Conservation (phyloP, 2,888 invertebrate species). For the Phymatocera aterrima region DNA sequence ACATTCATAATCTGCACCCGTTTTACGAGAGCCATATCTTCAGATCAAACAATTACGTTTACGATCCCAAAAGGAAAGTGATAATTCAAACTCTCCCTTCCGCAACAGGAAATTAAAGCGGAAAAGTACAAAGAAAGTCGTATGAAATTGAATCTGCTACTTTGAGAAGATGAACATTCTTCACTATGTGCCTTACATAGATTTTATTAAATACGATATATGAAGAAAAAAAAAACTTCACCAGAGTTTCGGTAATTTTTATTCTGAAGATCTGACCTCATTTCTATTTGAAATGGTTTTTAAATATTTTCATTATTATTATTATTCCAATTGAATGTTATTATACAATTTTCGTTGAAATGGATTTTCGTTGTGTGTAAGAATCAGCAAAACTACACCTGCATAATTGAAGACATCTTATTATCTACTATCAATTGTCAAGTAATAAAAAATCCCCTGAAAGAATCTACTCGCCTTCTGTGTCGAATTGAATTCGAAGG, state of each 20-base stretch:
- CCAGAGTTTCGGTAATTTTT: not conserved
- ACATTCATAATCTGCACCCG: constrained; percentile 90
- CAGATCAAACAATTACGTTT: constrained; percentile 90
- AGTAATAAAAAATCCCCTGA: too few relatives aligned
- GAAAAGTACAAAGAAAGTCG: not conserved
- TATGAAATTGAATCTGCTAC: not conserved
- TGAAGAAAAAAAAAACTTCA: not conserved
- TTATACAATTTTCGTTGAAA: not conserved
- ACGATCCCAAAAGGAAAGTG: constrained; percentile 88
- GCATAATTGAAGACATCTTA: too few relatives aligned
- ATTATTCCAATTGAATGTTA: not conserved
- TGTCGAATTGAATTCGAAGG: too few relatives aligned
- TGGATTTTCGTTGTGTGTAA: not conserved
- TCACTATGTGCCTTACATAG: constrained; percentile 23
- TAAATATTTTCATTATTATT: not conserved
- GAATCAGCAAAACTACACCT: not conserved
- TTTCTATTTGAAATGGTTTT: not conserved
- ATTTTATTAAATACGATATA: not conserved
- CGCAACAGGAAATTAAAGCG: constrained; percentile 68
- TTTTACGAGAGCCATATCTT: constrained; percentile 96
- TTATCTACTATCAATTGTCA: too few relatives aligned
- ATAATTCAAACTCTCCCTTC: constrained; percentile 90
- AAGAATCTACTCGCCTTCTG: too few relatives aligned
- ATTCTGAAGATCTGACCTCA: not conserved
- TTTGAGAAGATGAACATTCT: not conserved